Base-by-base conservation (phyloP, 2,888 invertebrate genomes). In the Bimastos eiseni region DNA sequence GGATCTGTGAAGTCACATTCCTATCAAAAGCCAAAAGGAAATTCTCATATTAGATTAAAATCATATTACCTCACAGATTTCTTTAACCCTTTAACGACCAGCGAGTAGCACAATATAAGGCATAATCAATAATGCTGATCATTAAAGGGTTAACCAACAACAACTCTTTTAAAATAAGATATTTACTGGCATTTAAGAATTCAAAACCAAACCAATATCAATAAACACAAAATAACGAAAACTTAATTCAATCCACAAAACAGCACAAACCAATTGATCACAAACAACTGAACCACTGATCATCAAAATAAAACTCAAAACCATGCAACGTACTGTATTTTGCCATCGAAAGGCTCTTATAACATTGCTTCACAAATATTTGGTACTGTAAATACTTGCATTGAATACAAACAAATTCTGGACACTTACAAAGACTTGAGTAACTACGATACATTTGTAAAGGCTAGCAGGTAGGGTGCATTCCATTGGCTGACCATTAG, bases 1-100 rank as follows among this genome's bases (percentile, higher is more conserved):
- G 98, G 98, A 96, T 99, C 99, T 92, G 96, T 95, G 93, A 96
- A 96, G 92, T 97, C 96, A 95, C 98, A 99, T 94, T 98, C 98
- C 95, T 95, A 92, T 8, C 92, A 93, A 34, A 89, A 92, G 91
- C 89, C 90, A 91, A 90, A 90, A 49, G 33, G 24, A 84, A 91
- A 88, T n/a, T 90, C 49, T 44, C 88, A 33, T 88, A 24, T 90
- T 49, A 90, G 84, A 37, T 8, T 83, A 11, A 91, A 88, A 49
- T 89, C 37, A 83, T 86, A 21, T 84, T 15, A 41, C 5, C 49
- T 24, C 24, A 49, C 1, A n/a, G n/a, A n/a, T n/a, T n/a, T n/a
- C n/a, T n/a, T n/a, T n/a, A n/a, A n/a, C n/a, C n/a, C n/a, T n/a
- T n/a, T n/a, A n/a, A n/a, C n/a, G n/a, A n/a, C n/a, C n/a, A n/a